A percentile compares a stretch with the other conserved stretches of the same genome.
These are phyloP conservation scores for Ramphastos sulfuratus DNA, from an alignment of 2,113 vertebrate genomes.

Conservation along the genomic window DNA sequence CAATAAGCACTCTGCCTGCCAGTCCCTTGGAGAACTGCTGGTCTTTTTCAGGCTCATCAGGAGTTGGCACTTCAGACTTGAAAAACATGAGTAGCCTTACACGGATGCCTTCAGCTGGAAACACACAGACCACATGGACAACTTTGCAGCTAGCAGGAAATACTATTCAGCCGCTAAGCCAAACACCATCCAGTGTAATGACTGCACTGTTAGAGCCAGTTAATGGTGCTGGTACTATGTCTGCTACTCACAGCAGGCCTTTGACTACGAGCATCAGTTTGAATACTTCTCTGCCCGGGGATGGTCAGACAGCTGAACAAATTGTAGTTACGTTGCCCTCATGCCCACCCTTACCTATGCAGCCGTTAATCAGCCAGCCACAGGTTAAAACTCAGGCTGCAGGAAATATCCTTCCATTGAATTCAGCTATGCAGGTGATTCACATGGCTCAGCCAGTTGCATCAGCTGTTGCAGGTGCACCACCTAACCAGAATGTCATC, in stretches of 20 bases:
- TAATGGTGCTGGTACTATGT: neutral
- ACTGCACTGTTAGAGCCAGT: constrained; percentile 70
- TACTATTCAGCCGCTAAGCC: constrained; percentile 92
- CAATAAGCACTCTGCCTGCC: constrained; percentile 63
- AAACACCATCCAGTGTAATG: constrained; percentile 74
- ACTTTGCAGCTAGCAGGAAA: constrained; percentile 93
- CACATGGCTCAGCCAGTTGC: constrained; percentile 87
- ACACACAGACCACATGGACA: constrained; percentile 97
- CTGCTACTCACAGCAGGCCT: constrained; percentile 56
- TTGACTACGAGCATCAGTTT: constrained; percentile 59
- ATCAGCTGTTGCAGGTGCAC: constrained; percentile 78
- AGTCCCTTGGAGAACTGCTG: constrained; percentile 71
- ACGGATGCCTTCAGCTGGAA: constrained; percentile 81
- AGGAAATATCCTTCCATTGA: constrained; percentile 85
- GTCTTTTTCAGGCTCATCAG: constrained; percentile 74
- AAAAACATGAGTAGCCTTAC: constrained; percentile 77
- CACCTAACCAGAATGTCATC: constrained; percentile 90
- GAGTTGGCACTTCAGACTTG: constrained; percentile 74
- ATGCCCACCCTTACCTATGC: constrained; percentile 81
- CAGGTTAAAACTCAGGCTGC: constrained; percentile 78
- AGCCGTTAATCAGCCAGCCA: constrained; percentile 78
- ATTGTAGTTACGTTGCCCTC: constrained; percentile 78
- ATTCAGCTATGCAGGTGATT: constrained; percentile 95
- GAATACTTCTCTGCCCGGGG: constrained; percentile 69
- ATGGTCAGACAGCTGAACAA: constrained; percentile 75